Conservation (phyloP, 2,113 vertebrate species). For the Cephalopterus ornatus region DNA sequence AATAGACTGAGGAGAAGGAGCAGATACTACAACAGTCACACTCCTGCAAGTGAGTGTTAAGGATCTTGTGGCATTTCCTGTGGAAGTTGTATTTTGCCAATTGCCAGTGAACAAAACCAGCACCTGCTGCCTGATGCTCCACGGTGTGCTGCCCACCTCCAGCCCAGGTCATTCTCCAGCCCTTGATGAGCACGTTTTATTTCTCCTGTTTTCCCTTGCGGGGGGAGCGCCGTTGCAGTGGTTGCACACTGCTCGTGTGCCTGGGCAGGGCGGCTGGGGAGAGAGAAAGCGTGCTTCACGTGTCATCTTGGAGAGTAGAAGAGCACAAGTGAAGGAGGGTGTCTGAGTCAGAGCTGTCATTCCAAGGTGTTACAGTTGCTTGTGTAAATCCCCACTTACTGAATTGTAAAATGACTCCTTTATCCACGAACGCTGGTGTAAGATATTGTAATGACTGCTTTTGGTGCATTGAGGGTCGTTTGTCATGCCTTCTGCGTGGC, state of each 20-base stretch:
- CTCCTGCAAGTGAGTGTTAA: background rate
- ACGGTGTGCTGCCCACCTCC: background rate
- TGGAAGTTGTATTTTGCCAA: background rate
- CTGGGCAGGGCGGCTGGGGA: background rate
- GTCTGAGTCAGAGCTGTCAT: background rate
- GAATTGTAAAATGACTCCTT: slow-evolving; percentile 4
- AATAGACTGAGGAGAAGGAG: background rate
- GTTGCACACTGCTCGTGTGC: fast-evolving
- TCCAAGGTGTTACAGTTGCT: background rate
- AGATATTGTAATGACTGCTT: slow-evolving; percentile 11
- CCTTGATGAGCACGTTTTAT: background rate
- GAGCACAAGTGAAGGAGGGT: background rate
- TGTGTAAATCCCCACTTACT: background rate
- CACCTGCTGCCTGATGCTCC: background rate
- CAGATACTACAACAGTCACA: background rate
- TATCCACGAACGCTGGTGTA: background rate
- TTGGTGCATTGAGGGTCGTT: background rate
- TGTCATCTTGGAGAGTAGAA: background rate
- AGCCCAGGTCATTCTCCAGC: background rate
- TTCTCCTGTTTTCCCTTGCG: background rate
- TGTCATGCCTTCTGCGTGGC: background rate
- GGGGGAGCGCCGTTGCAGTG: no score
- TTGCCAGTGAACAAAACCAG: background rate
- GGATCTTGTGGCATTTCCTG: background rate
- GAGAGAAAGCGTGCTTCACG: fast-evolving